Conservation (phyloP, 37 sponge, comb jelly and placozoan species). For the Lycopodina hypogea region DNA sequence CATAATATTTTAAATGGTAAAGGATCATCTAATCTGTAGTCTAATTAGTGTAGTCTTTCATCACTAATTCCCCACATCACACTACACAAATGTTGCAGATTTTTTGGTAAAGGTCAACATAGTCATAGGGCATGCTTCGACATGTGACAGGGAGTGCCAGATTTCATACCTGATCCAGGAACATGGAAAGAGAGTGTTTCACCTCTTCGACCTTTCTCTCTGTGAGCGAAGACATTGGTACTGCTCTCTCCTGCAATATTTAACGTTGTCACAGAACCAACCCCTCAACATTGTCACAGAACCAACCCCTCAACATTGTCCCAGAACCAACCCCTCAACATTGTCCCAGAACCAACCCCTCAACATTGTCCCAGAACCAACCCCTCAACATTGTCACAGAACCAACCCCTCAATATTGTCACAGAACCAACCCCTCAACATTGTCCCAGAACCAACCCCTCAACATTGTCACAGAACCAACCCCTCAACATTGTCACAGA, state of each 20-base stretch:
- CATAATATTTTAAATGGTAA: too few relatives aligned
- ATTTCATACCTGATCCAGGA: constrained; percentile 23
- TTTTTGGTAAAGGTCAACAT: too few relatives aligned
- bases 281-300: not conserved
- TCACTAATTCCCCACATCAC: too few relatives aligned
- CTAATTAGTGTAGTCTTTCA: too few relatives aligned
- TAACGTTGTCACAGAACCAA: not conserved
- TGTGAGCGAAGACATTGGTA: not conserved
- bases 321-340: not conserved
- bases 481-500: not conserved
- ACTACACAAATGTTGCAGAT: too few relatives aligned
- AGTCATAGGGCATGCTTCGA: too few relatives aligned
- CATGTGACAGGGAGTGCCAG: not conserved
- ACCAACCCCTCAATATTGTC: constrained; percentile 1
- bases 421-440: not conserved
- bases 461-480: not conserved
- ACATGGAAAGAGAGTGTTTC: not conserved
- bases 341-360: too few relatives aligned
- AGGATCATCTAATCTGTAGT: too few relatives aligned
- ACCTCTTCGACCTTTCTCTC: constrained; percentile 16
- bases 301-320: constrained; percentile 1
- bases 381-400: not conserved
- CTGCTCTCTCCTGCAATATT: not conserved
- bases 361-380: not conserved
- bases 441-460: too few relatives aligned